A percentile compares a stretch with the other conserved stretches of the same genome.
Evolutionary conservation across 2,888 invertebrate species (phyloP).

Genomic region (Noctua comes): DNA sequence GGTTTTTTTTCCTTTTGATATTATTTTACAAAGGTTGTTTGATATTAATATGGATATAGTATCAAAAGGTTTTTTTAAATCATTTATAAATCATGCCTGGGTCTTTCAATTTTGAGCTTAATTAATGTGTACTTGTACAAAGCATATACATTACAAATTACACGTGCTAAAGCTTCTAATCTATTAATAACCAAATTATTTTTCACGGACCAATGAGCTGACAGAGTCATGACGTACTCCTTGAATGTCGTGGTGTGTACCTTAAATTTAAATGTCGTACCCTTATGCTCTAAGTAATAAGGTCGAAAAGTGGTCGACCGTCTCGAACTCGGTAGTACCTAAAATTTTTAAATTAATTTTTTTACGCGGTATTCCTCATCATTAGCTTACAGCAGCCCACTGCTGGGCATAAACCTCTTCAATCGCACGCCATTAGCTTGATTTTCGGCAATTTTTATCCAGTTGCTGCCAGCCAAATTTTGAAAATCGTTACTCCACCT

Average conservation of each 20-base stretch:
- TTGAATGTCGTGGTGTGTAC: conserved; percentile 23
- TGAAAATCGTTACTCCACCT: background rate
- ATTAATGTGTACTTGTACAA: background rate
- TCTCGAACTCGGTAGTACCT: too few species aligned
- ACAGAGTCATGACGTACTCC: conserved; percentile 5
- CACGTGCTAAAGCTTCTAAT: conserved; percentile 4
- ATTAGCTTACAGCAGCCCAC: background rate
- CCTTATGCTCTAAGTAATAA: too few species aligned
- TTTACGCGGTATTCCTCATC: background rate
- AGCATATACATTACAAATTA: background rate
- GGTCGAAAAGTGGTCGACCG: too few species aligned
- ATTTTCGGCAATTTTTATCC: background rate
- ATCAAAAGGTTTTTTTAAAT: background rate
- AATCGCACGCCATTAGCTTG: background rate
- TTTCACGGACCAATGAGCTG: conserved; percentile 34
- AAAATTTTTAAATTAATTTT: too few species aligned
- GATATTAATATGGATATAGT: background rate
- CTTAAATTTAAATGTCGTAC: background rate
- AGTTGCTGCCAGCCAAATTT: background rate
- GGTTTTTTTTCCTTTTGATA: background rate
- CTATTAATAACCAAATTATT: conserved; percentile 33
- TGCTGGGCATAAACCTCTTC: background rate
- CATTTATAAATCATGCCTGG: background rate
- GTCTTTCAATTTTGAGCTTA: background rate
- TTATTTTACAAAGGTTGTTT: background rate